Base-by-base conservation (phyloP, 2,797 vertebrate genomes). In the Poecile montanus region DNA sequence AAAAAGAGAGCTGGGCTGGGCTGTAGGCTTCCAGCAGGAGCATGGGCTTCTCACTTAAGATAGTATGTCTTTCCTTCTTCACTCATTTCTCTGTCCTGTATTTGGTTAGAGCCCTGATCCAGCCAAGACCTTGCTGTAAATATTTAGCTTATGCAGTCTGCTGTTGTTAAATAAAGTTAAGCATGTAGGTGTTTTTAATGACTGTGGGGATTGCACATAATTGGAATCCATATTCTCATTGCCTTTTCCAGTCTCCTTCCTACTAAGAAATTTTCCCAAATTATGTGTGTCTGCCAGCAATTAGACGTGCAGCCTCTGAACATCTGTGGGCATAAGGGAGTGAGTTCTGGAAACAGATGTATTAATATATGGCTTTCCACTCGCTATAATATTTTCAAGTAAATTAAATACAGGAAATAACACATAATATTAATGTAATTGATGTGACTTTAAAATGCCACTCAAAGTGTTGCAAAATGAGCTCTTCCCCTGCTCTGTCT, bases 91-190 rank as follows among this genome's bases (percentile, higher is more conserved):
- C 61, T 82, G 34, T 68, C 54, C 75, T 80, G 25, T 89, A 54
- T 93, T 95, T 93, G 70, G 65, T 85, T 95, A 89, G 92, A 93
- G 32, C 16, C 71, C 34, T 84, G 56, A 85, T 94, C 83, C 63
- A 79, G 86, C 90, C 90, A 93, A 94, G 78, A 78, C 51, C 91
- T 87, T 47, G 74, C 50, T 87, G 78, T 93, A 94, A 95, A 93
- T 93, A 82, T 89, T 95, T 94, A 88, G 38, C 50, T 93, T 93
- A 40, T 84, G 32, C 74, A 89, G 72, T 80, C 92, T 92, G 79
- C 68, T 92, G 56, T 75, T 92, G 26, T 95, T 94, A 91, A 95
- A 93, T 94, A 58, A 82, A 94, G 32, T 83, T 89, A 83, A 95
- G 85, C 58, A 70, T 3, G 26, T 95, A 95, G 92, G 86, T 95